Conservation (phyloP, 35 echinoderm and acorn worm genomes). For the Apostichopus japonicus region DNA sequence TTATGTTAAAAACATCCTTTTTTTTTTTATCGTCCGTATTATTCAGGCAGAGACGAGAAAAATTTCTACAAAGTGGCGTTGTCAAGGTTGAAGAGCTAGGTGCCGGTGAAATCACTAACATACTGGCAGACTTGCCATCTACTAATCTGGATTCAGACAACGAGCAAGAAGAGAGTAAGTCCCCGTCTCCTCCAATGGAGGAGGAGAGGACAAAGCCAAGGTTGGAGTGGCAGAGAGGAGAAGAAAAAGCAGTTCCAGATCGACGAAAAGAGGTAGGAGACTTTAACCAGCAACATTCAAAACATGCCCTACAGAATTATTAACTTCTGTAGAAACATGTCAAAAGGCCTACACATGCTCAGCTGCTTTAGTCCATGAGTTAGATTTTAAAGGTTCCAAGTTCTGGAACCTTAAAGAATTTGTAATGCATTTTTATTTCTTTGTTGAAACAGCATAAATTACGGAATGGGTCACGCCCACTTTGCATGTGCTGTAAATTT, state of each 20-base stretch:
- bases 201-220: not conserved
- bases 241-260: not conserved
- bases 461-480: too few relatives aligned
- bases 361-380: too few relatives aligned
- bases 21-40: not conserved
- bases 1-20: too few relatives aligned
- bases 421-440: too few relatives aligned
- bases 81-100: not conserved
- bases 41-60: constrained; percentile 12
- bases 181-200: not conserved
- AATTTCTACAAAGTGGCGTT: not conserved
- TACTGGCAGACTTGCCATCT: constrained; percentile 8
- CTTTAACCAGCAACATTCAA: not conserved
- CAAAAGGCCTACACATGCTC: too few relatives aligned
- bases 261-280: not conserved
- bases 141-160: constrained; percentile 33
- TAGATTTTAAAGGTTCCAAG: too few relatives aligned
- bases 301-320: too few relatives aligned
- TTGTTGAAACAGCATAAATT: too few relatives aligned
- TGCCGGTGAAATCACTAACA: not conserved
- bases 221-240: not conserved
- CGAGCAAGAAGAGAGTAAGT: not conserved
- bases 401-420: too few relatives aligned
- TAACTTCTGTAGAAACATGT: too few relatives aligned
- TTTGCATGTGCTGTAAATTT: too few relatives aligned